Percentiles rank a stretch among this genome's conserved stretches.
Conservation (phyloP, 2,797 vertebrate species). For the Sarcophilus harrisii region DNA sequence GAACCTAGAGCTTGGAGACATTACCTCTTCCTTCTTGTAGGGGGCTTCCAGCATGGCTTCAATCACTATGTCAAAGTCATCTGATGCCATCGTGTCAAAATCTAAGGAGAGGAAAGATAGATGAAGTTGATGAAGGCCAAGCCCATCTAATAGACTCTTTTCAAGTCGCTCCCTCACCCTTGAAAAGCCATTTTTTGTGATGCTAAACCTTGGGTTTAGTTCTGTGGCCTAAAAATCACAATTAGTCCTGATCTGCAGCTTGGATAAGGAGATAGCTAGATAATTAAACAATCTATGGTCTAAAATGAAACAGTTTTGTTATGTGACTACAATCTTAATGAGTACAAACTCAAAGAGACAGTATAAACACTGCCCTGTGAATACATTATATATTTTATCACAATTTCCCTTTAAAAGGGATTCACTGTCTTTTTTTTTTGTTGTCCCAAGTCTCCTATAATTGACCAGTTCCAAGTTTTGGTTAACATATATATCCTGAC, state of each 20-base stretch:
- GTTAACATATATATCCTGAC: slow-evolving; percentile 4
- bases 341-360: background rate
- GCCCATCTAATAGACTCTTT: background rate
- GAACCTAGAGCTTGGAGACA: slow-evolving; percentile 28
- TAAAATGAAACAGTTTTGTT: slow-evolving; percentile 20
- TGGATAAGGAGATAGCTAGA: slow-evolving; percentile 14
- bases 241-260: slow-evolving; percentile 47
- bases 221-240: slow-evolving; percentile 41
- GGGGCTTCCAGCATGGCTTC: slow-evolving; percentile 84
- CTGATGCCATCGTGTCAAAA: slow-evolving; percentile 74
- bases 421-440: slow-evolving; percentile 1
- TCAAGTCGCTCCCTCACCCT: background rate
- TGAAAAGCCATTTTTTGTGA: slow-evolving; percentile 18
- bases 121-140: background rate
- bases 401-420: slow-evolving; percentile 36
- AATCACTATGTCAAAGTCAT: slow-evolving; percentile 84
- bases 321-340: slow-evolving; percentile 26
- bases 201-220: slow-evolving; percentile 39
- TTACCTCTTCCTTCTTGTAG: slow-evolving; percentile 83
- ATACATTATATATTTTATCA: background rate
- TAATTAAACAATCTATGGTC: slow-evolving; percentile 1
- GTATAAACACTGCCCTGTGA: background rate
- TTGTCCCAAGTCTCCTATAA: slow-evolving; percentile 38
- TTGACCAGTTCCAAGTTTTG: slow-evolving; percentile 28
- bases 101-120: slow-evolving; percentile 41